Evolutionary conservation across 2,797 vertebrate species (phyloP).

Genomic region (Falco rusticolus): DNA sequence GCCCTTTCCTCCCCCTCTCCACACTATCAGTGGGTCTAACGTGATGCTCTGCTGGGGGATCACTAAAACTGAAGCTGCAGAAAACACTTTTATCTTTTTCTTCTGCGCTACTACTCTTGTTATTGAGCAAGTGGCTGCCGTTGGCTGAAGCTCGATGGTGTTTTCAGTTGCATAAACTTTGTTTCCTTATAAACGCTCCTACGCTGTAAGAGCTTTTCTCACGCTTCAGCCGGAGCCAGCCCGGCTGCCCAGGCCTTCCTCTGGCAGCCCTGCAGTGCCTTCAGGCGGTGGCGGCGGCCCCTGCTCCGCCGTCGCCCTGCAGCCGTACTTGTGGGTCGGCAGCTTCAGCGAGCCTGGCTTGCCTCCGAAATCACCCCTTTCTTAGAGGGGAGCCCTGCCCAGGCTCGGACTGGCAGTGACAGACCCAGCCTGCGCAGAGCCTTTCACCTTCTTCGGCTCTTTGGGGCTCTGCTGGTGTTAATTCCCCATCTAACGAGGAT

Average conservation of each 20-base stretch:
- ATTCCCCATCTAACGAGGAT: not conserved
- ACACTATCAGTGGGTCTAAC: no score
- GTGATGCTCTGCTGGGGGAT: not conserved
- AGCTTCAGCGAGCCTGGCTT: not conserved
- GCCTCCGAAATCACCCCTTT: not conserved
- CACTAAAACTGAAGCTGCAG: not conserved
- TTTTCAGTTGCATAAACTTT: not conserved
- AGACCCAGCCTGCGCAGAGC: not conserved
- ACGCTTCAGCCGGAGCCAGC: not conserved
- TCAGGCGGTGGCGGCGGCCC: not conserved
- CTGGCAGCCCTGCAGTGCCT: accelerated
- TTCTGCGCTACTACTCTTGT: not conserved
- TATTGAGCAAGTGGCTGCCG: not conserved
- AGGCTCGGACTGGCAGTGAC: not conserved
- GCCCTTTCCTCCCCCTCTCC: not conserved
- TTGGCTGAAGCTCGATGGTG: not conserved
- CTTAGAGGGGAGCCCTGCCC: not conserved
- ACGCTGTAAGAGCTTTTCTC: not conserved
- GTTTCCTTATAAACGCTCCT: not conserved
- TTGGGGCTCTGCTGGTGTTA: not conserved
- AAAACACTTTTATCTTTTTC: not conserved
- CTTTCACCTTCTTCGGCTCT: not conserved
- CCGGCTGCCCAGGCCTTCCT: no score
- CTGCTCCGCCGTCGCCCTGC: not conserved
- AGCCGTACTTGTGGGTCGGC: not conserved